Conservation (phyloP, 2,797 vertebrate species). For the Menidia menidia region DNA sequence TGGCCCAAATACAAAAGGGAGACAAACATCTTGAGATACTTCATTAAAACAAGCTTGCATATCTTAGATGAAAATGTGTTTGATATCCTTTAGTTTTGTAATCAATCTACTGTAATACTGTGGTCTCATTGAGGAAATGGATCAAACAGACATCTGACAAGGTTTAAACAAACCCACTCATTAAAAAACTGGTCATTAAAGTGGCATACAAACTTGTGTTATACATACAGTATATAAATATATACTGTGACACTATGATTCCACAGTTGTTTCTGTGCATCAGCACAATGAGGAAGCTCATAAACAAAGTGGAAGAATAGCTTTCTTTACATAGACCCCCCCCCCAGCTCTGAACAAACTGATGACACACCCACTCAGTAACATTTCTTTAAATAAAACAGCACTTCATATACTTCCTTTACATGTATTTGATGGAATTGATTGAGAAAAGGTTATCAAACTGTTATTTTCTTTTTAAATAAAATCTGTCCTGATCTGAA, state of each 20-base stretch:
- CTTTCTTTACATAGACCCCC: slow-evolving; percentile 21
- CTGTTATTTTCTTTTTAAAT: too few species aligned
- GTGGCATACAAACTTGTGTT: too few species aligned
- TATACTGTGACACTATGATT: too few species aligned
- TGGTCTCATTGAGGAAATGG: background rate
- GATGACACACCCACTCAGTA: slow-evolving; percentile 44
- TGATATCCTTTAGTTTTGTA: background rate
- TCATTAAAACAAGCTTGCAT: background rate
- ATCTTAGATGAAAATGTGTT: background rate
- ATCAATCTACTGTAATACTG: background rate
- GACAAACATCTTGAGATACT: slow-evolving; percentile 7
- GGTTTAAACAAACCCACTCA: too few species aligned
- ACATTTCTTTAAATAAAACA: slow-evolving; percentile 52
- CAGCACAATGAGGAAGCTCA: slow-evolving; percentile 31
- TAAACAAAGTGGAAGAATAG: slow-evolving; percentile 19
- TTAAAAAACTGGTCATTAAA: too few species aligned
- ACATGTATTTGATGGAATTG: too few species aligned
- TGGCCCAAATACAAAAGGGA: slow-evolving; percentile 19
- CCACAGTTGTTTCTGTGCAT: background rate
- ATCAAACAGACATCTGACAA: background rate
- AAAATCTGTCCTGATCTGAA: too few species aligned
- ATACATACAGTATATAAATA: too few species aligned
- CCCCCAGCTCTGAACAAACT: slow-evolving; percentile 26
- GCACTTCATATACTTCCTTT: slow-evolving; percentile 33
- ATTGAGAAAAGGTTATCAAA: too few species aligned